Conservation (phyloP, 1,140 invertebrate species). For the Elysia chlorotica region DNA sequence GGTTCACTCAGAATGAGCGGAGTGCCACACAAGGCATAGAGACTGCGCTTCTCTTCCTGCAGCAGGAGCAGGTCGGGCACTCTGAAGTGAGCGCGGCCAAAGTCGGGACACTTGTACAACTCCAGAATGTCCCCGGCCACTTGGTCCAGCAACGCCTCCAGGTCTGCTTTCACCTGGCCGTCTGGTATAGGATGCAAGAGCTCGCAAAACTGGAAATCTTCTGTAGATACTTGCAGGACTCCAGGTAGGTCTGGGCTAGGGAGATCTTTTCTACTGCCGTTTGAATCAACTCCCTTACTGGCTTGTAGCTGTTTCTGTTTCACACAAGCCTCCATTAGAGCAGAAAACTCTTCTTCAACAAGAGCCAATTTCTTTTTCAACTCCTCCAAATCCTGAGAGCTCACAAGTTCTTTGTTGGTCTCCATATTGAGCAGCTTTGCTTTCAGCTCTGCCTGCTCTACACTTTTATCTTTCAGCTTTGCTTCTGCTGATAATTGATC, state of each 20-base stretch:
- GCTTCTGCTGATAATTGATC: background rate
- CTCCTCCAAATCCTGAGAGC: background rate
- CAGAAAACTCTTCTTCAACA: too few relatives aligned
- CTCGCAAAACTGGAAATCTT: background rate
- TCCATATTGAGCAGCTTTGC: background rate
- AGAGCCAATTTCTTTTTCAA: too few relatives aligned
- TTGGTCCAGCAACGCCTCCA: background rate
- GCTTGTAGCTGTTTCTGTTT: background rate
- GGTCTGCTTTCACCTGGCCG: background rate
- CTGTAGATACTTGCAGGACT: background rate
- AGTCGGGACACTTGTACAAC: background rate
- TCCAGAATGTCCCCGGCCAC: background rate
- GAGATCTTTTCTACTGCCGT: background rate
- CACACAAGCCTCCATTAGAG: background rate
- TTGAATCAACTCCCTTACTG: background rate
- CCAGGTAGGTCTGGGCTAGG: background rate
- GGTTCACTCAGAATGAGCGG: background rate
- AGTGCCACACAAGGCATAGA: background rate
- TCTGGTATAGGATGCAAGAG: background rate
- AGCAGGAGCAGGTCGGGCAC: background rate
- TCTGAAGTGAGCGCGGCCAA: background rate
- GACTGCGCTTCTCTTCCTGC: conserved; percentile 1
- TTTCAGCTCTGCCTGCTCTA: background rate
- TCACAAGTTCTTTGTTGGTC: background rate
- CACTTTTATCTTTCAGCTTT: background rate